Evolutionary conservation across 2,113 vertebrate species (phyloP), one percentile per base, ranked within the genome.

Genomic region (Sebastes fasciatus): DNA sequence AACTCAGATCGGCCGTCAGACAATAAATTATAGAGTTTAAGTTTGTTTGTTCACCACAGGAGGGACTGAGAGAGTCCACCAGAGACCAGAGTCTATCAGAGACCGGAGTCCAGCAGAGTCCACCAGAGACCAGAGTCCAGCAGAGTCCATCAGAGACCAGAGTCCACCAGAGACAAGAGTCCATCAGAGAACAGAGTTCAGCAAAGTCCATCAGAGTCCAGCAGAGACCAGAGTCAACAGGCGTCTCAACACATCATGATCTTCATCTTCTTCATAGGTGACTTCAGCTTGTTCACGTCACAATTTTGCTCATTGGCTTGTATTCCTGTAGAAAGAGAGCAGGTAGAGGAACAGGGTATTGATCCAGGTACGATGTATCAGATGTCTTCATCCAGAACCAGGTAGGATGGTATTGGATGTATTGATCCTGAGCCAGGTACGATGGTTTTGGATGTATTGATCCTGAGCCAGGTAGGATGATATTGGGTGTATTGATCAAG

Each of bases 241-340:
- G 48, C 55, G 9, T 42, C 23, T 49, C 48, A 55, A 6, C 19
- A 13, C 61, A 88, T 16, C 40, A 91, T 91, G 89, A 74, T 84
- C 67, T 16, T 87, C 54, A 13, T 87, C 34, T n/a, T 89, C 21
- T 55, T 91, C 51, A 52, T 85, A 3, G 11, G 91, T 92, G 26
- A 92, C 88, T 88, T 21, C 21, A 8, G 14, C 60, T 62, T 40
- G 13, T 34, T 61, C 26, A 3, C 9, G 4, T 21, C 34, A 8
- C 8, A 21, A 8, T 19, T 19, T 5, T 40, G 26, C 45, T 46
- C 48, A 49, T 34, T 34, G 26, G 26, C 26, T 34, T 34, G 26
- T 40, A 62, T 40, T 62, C 12, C 40, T 40, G 6, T 11, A 48
- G 3, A 48, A 48, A 40, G 6, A 52, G 6, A 61, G 58, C 26